phyloP scores from a whole-genome alignment of 2,113 vertebrate genomes.

The Cephalophus harveyi region DNA sequence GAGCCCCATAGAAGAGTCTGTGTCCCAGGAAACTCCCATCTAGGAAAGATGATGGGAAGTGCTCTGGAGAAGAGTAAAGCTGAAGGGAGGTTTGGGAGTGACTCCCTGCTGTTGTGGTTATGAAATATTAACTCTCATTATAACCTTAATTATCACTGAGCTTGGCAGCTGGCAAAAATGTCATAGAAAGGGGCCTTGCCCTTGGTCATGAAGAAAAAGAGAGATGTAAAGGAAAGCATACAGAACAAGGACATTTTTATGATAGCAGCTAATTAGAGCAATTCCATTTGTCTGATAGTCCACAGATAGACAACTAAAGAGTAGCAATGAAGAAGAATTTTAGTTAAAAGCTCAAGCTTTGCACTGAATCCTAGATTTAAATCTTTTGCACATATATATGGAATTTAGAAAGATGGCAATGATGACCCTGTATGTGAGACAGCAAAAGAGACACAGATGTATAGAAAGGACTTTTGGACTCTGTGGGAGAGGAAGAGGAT shows the following conservation, averaged over 20 bases:
- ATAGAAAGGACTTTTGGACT: too few relatives aligned
- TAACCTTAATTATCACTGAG: not conserved
- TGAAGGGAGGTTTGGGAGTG: not conserved
- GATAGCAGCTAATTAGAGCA: not conserved
- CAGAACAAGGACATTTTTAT: not conserved
- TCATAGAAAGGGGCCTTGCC: not conserved
- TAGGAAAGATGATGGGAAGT: not conserved
- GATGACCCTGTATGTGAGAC: too few relatives aligned
- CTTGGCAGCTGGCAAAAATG: not conserved
- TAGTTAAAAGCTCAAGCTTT: not conserved
- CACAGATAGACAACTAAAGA: not conserved
- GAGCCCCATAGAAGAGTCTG: not conserved
- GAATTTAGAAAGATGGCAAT: too few relatives aligned
- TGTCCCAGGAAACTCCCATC: not conserved
- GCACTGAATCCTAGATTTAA: not conserved
- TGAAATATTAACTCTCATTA: not conserved
- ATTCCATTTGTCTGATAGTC: not conserved
- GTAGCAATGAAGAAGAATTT: not conserved
- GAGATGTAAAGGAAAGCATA: not conserved
- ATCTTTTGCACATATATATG: too few relatives aligned
- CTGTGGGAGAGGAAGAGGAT: too few relatives aligned
- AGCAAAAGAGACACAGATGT: too few relatives aligned
- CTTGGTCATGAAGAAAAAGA: not conserved
- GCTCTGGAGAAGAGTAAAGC: not conserved
- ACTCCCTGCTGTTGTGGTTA: not conserved